These are phyloP conservation scores for Poecilia latipinna DNA, from an alignment of 2,113 vertebrate species.

Conservation along the genomic window DNA sequence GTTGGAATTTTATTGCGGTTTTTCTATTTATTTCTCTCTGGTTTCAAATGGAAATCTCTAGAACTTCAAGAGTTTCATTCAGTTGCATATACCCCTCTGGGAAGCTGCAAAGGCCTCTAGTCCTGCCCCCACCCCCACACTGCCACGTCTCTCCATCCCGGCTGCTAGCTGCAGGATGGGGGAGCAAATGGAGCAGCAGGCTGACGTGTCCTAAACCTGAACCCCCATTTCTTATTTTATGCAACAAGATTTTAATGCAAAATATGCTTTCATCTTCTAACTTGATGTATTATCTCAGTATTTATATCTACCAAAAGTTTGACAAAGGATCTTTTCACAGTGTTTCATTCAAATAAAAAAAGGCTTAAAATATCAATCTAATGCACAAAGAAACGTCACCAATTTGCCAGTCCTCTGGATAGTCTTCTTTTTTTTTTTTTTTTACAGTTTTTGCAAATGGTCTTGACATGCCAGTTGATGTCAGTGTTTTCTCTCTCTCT, in stretches of 20 bases:
- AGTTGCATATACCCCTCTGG: neutral
- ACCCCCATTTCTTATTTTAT: neutral
- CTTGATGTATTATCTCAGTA: neutral
- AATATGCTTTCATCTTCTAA: neutral
- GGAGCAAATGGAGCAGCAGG: slow-evolving; percentile 20
- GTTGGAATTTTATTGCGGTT: neutral
- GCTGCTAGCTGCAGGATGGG: slow-evolving; percentile 34
- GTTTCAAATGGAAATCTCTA: slow-evolving; percentile 7
- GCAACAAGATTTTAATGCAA: neutral
- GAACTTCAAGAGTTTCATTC: slow-evolving; percentile 18
- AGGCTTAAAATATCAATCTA: neutral
- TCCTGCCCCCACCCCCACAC: slow-evolving; percentile 42
- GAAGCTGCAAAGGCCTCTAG: slow-evolving; percentile 9
- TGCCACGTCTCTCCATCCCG: slow-evolving; percentile 75
- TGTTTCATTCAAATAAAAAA: neutral
- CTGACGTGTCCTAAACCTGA: neutral
- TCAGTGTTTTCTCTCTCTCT: neutral
- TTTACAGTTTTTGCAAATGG: slow-evolving; percentile 13
- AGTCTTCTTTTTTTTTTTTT: neutral
- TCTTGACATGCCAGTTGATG: slow-evolving; percentile 21
- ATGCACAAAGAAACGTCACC: neutral
- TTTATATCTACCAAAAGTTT: neutral
- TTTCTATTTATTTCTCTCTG: neutral
- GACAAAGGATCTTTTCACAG: neutral
- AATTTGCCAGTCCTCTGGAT: neutral